These are phyloP conservation scores for Scartelaos histophorus DNA, from an alignment of 2,113 vertebrate species.

Conservation along the genomic window DNA sequence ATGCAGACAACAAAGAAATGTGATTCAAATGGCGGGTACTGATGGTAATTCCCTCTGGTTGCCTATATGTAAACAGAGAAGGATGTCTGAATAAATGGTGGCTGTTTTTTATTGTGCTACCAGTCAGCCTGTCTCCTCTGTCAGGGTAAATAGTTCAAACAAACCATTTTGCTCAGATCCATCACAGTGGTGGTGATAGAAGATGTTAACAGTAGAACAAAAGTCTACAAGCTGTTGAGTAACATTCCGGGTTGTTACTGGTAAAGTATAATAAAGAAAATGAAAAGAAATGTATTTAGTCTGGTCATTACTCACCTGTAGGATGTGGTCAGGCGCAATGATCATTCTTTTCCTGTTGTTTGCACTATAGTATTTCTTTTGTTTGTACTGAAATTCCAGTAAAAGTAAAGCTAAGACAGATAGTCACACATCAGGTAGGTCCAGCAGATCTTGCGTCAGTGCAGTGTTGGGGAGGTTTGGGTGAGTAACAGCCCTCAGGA, in stretches of 20 bases:
- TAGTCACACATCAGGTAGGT: too few species aligned
- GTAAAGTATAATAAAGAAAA: not conserved
- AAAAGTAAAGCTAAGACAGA: too few species aligned
- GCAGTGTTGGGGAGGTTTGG: too few species aligned
- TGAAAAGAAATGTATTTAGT: not conserved
- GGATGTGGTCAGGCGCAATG: too few species aligned
- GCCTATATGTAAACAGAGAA: slow-evolving; percentile 27
- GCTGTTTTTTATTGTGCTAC: slow-evolving; percentile 34
- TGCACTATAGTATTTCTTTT: too few species aligned
- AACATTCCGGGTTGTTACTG: not conserved
- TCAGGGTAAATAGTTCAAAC: slow-evolving; percentile 71
- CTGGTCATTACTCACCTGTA: not conserved
- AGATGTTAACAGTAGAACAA: slow-evolving; percentile 45
- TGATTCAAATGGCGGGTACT: slow-evolving; percentile 25
- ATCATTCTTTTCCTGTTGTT: too few species aligned
- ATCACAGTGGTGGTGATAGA: slow-evolving; percentile 64
- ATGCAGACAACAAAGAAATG: slow-evolving; percentile 19
- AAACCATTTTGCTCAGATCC: slow-evolving; percentile 71
- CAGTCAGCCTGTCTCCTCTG: slow-evolving; percentile 16
- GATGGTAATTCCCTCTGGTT: slow-evolving; percentile 17
- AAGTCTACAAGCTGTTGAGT: not conserved
- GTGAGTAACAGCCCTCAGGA: too few species aligned
- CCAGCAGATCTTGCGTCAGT: too few species aligned
- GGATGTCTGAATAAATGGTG: slow-evolving; percentile 25
- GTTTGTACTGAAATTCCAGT: too few species aligned